Evolutionary conservation across 2,113 vertebrate species (phyloP), one percentile per base, ranked within the genome.

Genomic region (Macrotus californicus): DNA sequence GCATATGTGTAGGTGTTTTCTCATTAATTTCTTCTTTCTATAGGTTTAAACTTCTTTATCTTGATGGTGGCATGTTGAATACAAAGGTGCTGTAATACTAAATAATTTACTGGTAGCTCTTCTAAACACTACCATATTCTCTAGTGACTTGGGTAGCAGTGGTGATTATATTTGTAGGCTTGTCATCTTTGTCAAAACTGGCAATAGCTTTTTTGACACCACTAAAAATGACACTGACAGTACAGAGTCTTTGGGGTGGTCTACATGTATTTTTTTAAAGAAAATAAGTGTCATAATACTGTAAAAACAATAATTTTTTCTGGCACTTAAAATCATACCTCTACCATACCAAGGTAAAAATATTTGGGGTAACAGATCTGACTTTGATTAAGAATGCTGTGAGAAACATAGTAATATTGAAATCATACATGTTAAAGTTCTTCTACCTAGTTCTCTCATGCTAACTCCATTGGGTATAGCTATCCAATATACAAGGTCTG

Each of bases 171-270:
- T 82, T 70, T 87, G 50, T 54, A 91, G 54, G 69, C 26, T 66
- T 94, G 29, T 69, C 69, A 89, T 87, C 39, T 95, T 95, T 94
- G 77, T 96, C 84, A 95, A 96, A 96, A 77, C 70, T 89, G 41
- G 66, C 64, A 84, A 26, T 95, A 59, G 34, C 67, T 96, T 89
- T 94, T 87, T 43, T 85, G 80, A 96, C 61, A 91, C 34, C n/a
- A 91, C 39, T 59, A 83, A 96, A 96, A 97, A 66, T 92, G 93
- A 96, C 61, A 69, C 19, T 94, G 81, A 92, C 76, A 94, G 72
- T 77, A 75, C 29, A 61, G 81, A 77, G 77, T 88, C 77, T 46
- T 97, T 95, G 75, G 86, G 72, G 31, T 93, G 48, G 36, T 75
- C 56, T 39, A 75, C 11, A 10, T 52, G 18, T 16, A 19, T 39